Evolutionary conservation across 35 echinoderm and acorn worm species (phyloP).

Genomic region (Eucidaris tribuloides): DNA sequence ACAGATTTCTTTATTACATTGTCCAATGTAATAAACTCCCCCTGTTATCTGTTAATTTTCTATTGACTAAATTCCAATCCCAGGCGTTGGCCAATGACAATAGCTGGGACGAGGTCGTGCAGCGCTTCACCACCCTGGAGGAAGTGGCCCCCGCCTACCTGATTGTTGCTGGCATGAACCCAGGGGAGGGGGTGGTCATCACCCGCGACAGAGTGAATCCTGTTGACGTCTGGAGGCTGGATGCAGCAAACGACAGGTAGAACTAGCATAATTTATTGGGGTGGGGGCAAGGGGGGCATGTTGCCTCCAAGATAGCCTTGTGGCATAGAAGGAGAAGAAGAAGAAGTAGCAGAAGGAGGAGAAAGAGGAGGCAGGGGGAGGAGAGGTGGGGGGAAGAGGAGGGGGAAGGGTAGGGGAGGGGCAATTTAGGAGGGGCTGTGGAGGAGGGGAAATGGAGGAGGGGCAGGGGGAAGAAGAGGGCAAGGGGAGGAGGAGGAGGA

Average conservation of each 20-base stretch:
- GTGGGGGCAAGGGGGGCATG: too few relatives aligned
- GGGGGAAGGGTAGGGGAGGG: background rate
- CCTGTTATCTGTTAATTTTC: background rate
- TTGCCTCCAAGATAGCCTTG: background rate
- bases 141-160: constrained; percentile 77
- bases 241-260: constrained; percentile 37
- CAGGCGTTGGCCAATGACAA: constrained; percentile 15
- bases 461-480: too few relatives aligned
- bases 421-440: background rate
- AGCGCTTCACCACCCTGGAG: constrained; percentile 3
- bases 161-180: constrained; percentile 56
- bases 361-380: background rate
- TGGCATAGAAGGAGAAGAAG: background rate
- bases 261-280: background rate
- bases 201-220: constrained; percentile 53
- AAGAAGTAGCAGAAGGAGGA: background rate
- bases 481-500: too few relatives aligned
- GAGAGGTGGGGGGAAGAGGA: background rate
- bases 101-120: constrained; percentile 38
- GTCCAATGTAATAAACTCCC: background rate
- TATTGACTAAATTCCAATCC: background rate
- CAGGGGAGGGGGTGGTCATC: constrained; percentile 76
- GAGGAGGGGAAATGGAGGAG: too few relatives aligned
- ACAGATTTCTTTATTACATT: background rate
- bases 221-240: constrained; percentile 63